These are phyloP conservation scores for Pegea sp. DNA, from an alignment of 23 tunicate genomes.

Conservation along the genomic window DNA sequence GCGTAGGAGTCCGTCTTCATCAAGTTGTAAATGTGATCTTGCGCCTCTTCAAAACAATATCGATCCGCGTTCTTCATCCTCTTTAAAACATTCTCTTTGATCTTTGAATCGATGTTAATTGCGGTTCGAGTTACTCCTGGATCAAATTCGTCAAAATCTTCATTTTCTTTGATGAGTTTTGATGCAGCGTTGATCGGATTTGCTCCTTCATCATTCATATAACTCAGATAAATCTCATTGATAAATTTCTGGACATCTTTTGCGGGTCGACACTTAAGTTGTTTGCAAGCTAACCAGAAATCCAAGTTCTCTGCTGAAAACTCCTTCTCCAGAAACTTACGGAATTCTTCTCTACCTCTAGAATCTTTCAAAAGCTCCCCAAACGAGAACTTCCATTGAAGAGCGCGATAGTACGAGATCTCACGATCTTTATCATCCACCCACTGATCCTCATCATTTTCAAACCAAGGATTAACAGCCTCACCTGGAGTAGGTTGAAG, in stretches of 20 bases:
- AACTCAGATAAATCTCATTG: conserved; percentile 24
- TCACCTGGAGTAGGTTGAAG: conserved; percentile 26
- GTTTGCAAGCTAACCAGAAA: conserved; percentile 67
- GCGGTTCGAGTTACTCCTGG: too few relatives aligned
- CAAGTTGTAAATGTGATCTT: conserved; percentile 79
- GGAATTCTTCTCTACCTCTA: conserved; percentile 46
- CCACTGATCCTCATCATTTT: conserved; percentile 63
- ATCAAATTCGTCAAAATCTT: too few relatives aligned
- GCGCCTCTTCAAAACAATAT: conserved; percentile 87
- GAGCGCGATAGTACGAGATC: conserved; percentile 38
- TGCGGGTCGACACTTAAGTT: conserved; percentile 35
- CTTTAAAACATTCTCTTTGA: conserved; percentile 31
- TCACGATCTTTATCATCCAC: conserved; percentile 15
- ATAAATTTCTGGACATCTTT: conserved; percentile 26
- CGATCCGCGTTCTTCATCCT: conserved; percentile 65
- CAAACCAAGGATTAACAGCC: conserved; percentile 59
- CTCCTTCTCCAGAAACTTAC: conserved; percentile 85
- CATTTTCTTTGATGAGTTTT: too few relatives aligned
- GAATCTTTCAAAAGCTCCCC: conserved; percentile 53
- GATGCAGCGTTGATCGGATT: too few relatives aligned
- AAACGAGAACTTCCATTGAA: conserved; percentile 79
- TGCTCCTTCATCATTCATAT: conserved; percentile 38
- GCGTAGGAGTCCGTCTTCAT: conserved; percentile 94
- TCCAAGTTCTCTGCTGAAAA: conserved; percentile 82
- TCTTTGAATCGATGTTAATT: conserved; percentile 73